Evolutionary conservation across 2,888 invertebrate genomes (phyloP), one percentile per base, ranked within the genome.

Genomic region (Dermolepida albohirtum): DNA sequence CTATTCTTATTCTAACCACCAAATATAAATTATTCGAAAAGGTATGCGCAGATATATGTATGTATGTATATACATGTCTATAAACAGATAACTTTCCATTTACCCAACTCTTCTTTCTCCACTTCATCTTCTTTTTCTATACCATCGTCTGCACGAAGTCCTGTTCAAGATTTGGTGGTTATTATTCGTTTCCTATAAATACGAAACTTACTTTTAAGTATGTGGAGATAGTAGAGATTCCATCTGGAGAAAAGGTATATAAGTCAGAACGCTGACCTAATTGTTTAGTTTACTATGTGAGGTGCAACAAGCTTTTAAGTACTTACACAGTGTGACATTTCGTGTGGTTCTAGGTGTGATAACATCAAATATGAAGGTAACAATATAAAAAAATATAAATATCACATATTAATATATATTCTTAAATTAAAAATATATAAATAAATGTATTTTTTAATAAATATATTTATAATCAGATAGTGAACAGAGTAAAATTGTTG

Each of bases 191-290:
- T 62, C 59, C 59, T 62, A 43, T 34, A 47, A 55, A 62, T 34
- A 62, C 17, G 43, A 47, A 43, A 62, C 59, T 49, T 34, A 47
- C 59, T 47, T 62, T 62, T 62, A 16, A 62, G 47, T 47, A 34
- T 34, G 59, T 47, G 44, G 44, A 49, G 59, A 62, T 62, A 62
- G 69, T 57, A 59, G 66, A 66, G 66, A 66, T 68, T 68, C 64
- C 68, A 68, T 49, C 95, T 55, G 90, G 90, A 62, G 96, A 97
- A 82, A 96, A 96, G 76, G 77, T 81, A 82, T 82, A 82, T 80
- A 82, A 81, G 80, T 76, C 77, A 78, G 78, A 76, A 78, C 74
- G 79, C 78, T 82, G 82, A 82, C 82, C 82, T 81, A 82, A 80
- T 82, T 82, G 81, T 80, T 78, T 75, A 81, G 81, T 81, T 78